Base-by-base conservation (phyloP, 2,113 vertebrate genomes). In the Piaya cayana region DNA sequence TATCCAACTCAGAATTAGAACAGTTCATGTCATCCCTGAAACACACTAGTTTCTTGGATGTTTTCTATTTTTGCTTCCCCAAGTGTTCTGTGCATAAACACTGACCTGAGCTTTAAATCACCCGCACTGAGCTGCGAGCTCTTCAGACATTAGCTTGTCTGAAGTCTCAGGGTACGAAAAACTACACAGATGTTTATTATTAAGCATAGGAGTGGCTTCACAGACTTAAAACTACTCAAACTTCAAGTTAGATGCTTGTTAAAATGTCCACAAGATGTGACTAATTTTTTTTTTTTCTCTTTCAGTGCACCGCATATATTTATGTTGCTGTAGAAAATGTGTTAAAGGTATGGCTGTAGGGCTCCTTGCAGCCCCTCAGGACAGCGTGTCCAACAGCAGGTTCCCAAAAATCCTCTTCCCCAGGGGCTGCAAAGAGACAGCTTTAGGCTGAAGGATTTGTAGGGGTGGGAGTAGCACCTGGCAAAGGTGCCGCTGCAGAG, bases 181-280 rank as follows among this genome's bases (percentile, higher is more conserved):
- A 4, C 50, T 2, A 75, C 85, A 42, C 92, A 97, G 76, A 93
- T 96, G 94, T 90, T 96, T 95, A 82, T 79, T 92, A 92, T 95
- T 97, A 96, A 86, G 94, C 91, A 43, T 6, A 64, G 59, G 72
- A 90, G 82, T 29, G 75, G 82, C 90, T 86, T 78, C 58, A 39
- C 47, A 81, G 92, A 88, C 90, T 92, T 67, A 60, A 47, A 94
- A 52, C 59, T 45, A 82, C 68, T 85, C 18, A 56, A 49, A 58
- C 56, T 88, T 87, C 4, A 67, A 87, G 82, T 93, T 15, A 85
- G 94, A 82, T 0, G 1, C 75, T 95, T 90, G 91, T 80, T 83
- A 67, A 95, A 95, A 85, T 0, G 4, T 37, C 75, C 43, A 55
- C 5, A 12, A 60, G 74, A 65, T 32, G 62, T 2, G 13, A 75